These are phyloP conservation scores for Papilio xuthus DNA, from an alignment of 1,140 invertebrate species.

Conservation along the genomic window DNA sequence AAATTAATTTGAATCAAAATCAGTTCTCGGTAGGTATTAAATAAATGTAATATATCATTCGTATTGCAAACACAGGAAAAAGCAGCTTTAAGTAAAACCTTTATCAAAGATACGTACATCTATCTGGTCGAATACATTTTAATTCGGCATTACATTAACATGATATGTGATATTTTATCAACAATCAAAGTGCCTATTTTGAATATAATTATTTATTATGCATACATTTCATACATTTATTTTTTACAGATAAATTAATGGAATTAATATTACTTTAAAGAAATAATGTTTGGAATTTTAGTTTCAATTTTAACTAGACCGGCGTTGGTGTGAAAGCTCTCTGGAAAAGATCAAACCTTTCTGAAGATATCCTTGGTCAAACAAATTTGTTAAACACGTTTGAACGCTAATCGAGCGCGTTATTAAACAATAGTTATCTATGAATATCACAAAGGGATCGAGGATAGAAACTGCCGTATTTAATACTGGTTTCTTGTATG, in stretches of 20 bases:
- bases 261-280: too few relatives aligned
- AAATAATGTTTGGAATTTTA: too few relatives aligned
- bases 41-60: background rate
- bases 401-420: too few relatives aligned
- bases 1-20: background rate
- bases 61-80: slow-evolving; percentile 9
- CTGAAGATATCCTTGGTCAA: too few relatives aligned
- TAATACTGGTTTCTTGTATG: background rate
- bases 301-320: too few relatives aligned
- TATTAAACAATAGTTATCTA: too few relatives aligned
- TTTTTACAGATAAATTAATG: too few relatives aligned
- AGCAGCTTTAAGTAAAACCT: slow-evolving; percentile 10
- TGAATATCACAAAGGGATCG: too few relatives aligned
- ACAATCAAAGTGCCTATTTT: slow-evolving; percentile 9
- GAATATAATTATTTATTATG: background rate
- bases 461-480: background rate
- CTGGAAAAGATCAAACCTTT: too few relatives aligned
- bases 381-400: too few relatives aligned
- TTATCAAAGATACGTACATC: background rate
- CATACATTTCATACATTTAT: background rate
- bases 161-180: background rate
- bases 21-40: background rate
- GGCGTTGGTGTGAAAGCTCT: too few relatives aligned
- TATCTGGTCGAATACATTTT: slow-evolving; percentile 13
- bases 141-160: background rate